Base-by-base conservation (phyloP, 2,113 vertebrate species). In the Callionymus lyra region DNA sequence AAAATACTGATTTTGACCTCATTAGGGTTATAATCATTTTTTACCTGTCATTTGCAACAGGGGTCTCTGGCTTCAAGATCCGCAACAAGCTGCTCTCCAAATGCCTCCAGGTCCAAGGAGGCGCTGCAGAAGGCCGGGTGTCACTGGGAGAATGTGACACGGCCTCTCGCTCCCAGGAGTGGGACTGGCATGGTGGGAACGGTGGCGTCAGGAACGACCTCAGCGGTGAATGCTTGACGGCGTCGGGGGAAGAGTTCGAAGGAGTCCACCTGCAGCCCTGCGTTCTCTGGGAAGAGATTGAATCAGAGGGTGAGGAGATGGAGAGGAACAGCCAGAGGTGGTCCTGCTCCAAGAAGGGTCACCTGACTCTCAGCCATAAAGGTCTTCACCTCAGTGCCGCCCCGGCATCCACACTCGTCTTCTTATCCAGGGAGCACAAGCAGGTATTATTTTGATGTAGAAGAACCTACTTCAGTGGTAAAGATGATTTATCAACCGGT, bases 291-390 rank as follows among this genome's bases (percentile, higher is more conserved):
- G 2, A 9, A n/a, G 50, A 27, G 16, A 40, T 37, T 16, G 49
- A 41, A 6, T 10, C 33, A 13, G 17, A 6, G 14, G 39, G 6
- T 13, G 35, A 12, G 32, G 46, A 47, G 10, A 1, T 4, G 2
- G 44, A 16, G 32, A 52, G 45, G 14, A 66, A 42, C 32, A 55
- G 8, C n/a, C 91, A 92, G 58, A 41, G 38, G 0, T 93, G 91
- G 91, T 66, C 59, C 36, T 93, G 90, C 69, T 86, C 87, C 61
- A 90, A 79, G 63, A 87, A 81, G 59, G 90, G 91, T 10, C 87
- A 85, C n/a, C 49, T 94, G 47, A 87, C 72, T 8, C 66, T 90
- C 16, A 61, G 65, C 1, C 72, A 75, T 19, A 56, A 65, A 10
- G 76, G 80, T 10, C 69, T 91, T 10, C 74, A 92, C 66, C 85